These are phyloP conservation scores for Apis dorsata DNA, from an alignment of 1,140 invertebrate species.

Conservation along the genomic window DNA sequence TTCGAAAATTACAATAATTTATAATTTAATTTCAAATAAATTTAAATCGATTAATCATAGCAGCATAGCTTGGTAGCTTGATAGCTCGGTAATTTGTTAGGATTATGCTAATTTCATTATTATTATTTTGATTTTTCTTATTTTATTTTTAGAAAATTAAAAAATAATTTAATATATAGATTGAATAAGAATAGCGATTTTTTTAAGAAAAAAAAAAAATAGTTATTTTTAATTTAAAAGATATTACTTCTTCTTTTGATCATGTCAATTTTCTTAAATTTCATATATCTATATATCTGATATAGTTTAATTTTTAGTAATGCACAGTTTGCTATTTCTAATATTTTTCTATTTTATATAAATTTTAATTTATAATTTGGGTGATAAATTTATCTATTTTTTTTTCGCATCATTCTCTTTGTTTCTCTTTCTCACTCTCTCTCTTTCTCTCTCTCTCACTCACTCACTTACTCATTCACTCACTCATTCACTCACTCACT, in stretches of 20 bases:
- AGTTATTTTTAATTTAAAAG: background rate
- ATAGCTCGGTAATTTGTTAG: background rate
- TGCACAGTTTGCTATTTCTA: constrained; percentile 2
- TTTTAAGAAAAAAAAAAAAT: background rate
- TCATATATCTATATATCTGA: background rate
- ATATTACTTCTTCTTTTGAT: background rate
- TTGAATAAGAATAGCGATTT: background rate
- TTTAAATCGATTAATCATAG: background rate
- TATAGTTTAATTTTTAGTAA: background rate
- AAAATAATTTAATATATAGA: background rate
- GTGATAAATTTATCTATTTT: background rate
- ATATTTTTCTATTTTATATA: constrained; percentile 42
- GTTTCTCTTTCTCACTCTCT: background rate
- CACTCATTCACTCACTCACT: no score
- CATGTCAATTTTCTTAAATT: background rate
- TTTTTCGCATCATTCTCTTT: background rate
- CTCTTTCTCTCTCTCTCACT: background rate
- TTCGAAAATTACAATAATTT: no score
- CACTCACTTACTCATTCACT: no score
- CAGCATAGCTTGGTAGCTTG: background rate
- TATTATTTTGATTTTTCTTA: background rate
- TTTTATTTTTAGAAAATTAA: background rate
- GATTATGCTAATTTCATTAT: no score
- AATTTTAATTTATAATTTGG: constrained; percentile 38
- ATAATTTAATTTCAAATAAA: background rate